Conservation (phyloP, 2,888 invertebrate species). For the Aphodius sticticus region DNA sequence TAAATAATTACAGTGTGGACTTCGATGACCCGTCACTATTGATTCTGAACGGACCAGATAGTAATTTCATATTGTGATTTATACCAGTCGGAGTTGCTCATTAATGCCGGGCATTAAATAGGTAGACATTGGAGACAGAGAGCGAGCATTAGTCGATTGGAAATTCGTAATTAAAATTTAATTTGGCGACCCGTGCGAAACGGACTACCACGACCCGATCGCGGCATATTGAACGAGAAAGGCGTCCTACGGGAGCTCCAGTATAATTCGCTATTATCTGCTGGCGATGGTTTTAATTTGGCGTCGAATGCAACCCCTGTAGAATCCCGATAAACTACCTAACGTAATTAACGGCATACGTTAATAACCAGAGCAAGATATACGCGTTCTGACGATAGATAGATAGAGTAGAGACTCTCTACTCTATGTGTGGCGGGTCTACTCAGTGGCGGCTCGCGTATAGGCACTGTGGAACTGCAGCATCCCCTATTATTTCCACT, state of each 20-base stretch:
- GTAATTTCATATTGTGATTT: background rate
- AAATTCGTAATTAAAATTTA: background rate
- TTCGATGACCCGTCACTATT: too few species aligned
- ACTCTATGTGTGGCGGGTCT: too few species aligned
- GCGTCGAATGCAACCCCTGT: constrained; percentile 4
- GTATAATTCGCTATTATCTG: background rate
- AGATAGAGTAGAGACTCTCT: too few species aligned
- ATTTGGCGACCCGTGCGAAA: background rate
- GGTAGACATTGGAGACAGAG: background rate
- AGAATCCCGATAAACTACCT: background rate
- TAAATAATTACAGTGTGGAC: too few species aligned
- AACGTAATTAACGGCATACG: background rate
- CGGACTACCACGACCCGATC: background rate
- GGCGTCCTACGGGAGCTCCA: background rate
- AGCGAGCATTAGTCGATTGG: background rate
- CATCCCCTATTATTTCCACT: too few species aligned
- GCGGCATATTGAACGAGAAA: background rate
- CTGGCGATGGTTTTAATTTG: background rate
- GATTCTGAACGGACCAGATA: too few species aligned
- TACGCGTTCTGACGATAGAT: background rate
- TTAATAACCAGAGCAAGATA: background rate
- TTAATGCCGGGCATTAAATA: background rate
- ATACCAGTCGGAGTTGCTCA: background rate
- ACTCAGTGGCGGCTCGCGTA: too few species aligned
- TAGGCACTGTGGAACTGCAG: too few species aligned